Conservation (phyloP, 2,797 vertebrate species). For the Typhlichthys subterraneus region DNA sequence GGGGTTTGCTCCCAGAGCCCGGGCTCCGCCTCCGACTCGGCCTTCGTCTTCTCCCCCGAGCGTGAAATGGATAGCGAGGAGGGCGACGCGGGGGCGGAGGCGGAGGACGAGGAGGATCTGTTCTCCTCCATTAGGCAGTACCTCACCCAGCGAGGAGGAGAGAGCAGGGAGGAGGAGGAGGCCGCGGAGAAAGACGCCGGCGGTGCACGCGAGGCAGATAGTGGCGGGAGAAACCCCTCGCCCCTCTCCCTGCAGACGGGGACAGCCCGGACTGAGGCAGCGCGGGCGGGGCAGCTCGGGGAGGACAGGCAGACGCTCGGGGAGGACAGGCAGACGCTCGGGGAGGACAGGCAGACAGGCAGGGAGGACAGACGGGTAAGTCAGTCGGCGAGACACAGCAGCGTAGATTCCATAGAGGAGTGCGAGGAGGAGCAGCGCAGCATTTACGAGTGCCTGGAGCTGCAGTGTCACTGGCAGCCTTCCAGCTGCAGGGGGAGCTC, state of each 20-base stretch:
- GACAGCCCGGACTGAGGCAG: conserved; percentile 61
- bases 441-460: conserved; percentile 82
- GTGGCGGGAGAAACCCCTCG: not conserved
- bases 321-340: too few species aligned
- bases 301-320: conserved; percentile 63
- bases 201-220: conserved; percentile 29
- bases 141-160: conserved; percentile 84
- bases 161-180: conserved; percentile 74
- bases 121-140: conserved; percentile 93
- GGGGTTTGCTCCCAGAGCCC: conserved; percentile 83
- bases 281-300: conserved; percentile 63
- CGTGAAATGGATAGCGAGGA: conserved; percentile 85
- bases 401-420: conserved; percentile 75
- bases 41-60: conserved; percentile 83
- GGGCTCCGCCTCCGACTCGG: conserved; percentile 73
- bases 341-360: conserved; percentile 32
- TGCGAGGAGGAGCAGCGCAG: conserved; percentile 80
- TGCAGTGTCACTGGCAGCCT: conserved; percentile 75
- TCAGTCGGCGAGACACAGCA: conserved; percentile 63
- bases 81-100: conserved; percentile 80
- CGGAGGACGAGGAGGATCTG: conserved; percentile 87
- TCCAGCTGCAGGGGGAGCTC: conserved; percentile 38
- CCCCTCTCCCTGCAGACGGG: conserved; percentile 38
- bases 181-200: conserved; percentile 57
- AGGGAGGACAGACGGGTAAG: conserved; percentile 52